Conservation (phyloP, 2,113 vertebrate genomes). For the Lonchura striata region DNA sequence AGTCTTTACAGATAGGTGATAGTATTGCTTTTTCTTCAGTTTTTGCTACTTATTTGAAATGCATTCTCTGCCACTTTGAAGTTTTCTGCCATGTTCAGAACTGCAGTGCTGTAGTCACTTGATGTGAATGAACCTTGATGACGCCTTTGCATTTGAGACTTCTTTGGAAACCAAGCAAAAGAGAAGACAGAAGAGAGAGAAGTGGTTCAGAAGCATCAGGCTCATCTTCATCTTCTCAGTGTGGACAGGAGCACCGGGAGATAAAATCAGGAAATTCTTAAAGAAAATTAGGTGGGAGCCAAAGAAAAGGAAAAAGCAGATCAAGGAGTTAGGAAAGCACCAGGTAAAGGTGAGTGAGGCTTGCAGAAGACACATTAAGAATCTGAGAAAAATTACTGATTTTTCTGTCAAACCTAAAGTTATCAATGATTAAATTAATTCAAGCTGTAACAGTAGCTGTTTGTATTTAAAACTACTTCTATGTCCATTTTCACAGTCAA, state of each 20-base stretch:
- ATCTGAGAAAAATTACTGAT: background rate
- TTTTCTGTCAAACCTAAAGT: background rate
- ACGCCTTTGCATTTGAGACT: background rate
- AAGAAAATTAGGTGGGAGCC: background rate
- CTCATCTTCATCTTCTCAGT: background rate
- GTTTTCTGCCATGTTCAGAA: background rate
- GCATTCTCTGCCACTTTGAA: background rate
- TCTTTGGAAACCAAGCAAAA: background rate
- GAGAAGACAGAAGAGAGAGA: background rate
- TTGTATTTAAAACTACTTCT: background rate
- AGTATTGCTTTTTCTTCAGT: background rate
- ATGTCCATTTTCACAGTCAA: background rate
- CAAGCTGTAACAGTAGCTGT: background rate
- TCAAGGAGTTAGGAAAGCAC: background rate
- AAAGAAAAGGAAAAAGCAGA: background rate
- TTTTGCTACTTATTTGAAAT: background rate
- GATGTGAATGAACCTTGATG: background rate
- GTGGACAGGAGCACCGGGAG: background rate
- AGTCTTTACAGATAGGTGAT: background rate
- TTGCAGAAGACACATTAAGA: background rate
- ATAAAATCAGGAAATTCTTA: background rate
- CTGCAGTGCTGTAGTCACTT: background rate
- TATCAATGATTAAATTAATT: background rate
- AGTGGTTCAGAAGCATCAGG: background rate
- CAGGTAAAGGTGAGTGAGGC: background rate